Base-by-base conservation (phyloP, 1,140 invertebrate species). In the Zophobas morio region DNA sequence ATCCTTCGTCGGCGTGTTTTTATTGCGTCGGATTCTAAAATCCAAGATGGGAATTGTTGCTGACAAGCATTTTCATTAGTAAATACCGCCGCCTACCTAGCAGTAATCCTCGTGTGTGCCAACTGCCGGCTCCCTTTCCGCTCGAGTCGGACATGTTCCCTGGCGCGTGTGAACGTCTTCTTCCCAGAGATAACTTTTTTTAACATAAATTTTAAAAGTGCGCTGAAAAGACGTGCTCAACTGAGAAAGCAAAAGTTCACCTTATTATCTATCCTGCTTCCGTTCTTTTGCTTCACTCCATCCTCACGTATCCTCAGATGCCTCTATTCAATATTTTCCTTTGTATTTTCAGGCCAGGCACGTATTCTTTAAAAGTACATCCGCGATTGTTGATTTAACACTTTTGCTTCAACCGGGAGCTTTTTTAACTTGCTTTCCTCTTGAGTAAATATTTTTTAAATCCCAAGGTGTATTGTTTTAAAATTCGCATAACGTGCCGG, bases 311-410 rank as follows among this genome's bases (percentile, higher is more conserved):
- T 53, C 49, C 71, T 53, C 36, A 42, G 71, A 54, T 73, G 71
- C 54, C 54, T 51, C 71, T 56, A 53, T 73, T 73, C 71, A 73
- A 73, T 73, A 73, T 73, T 73, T 73, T 54, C 71, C 71, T 73
- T 73, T 73, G 71, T 73, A 73, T 73, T 73, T 73, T 56, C 49
- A 73, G 35, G 71, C 71, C 37, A 8, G 49, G 71, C 71, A 73
- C 71, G 71, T 73, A 73, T 73, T 73, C 71, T 73, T 73, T 73
- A 73, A 73, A 73, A 66, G 60, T 66, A 66, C 60, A 73, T 73
- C 56, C 71, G 71, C 46, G 71, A 54, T 54, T 73, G 71, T 73
- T 73, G 71, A 73, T 73, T 73, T 73, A 73, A 66, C 60, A 66
- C 60, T 66, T 66, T 66, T 66, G 60, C 60, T 40, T 33, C 60